phyloP scores from a whole-genome alignment of 2,797 vertebrate species.

The Aldrovandia affinis region DNA sequence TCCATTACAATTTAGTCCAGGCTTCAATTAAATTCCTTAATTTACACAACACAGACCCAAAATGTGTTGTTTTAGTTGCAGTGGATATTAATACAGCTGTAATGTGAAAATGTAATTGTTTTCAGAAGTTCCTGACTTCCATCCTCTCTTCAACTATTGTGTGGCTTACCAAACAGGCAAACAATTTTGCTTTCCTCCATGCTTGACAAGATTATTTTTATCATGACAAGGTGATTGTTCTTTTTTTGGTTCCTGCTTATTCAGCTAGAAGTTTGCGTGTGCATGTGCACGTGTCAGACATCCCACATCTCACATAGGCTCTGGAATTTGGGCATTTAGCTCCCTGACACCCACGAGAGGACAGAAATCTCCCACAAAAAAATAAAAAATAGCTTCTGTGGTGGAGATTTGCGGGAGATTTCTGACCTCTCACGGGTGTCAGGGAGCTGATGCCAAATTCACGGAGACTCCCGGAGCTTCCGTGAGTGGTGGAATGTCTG shows the following conservation, averaged over 20 bases:
- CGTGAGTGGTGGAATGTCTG: not conserved
- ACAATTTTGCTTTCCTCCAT: not conserved
- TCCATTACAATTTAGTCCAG: not conserved
- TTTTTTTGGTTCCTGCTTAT: not conserved
- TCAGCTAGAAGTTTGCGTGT: not conserved
- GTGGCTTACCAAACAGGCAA: not conserved
- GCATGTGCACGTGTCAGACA: not conserved
- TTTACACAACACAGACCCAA: not conserved
- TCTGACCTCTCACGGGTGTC: no score
- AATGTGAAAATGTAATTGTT: not conserved
- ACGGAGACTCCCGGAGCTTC: no score
- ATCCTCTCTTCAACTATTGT: not conserved
- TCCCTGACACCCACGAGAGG: no score
- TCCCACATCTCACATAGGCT: no score
- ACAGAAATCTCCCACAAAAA: no score
- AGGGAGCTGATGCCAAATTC: no score
- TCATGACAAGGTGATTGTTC: not conserved
- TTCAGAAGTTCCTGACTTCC: not conserved
- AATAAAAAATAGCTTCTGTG: no score
- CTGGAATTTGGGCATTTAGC: no score
- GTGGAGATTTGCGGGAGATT: no score
- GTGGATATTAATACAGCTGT: not conserved
- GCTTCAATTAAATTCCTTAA: not conserved
- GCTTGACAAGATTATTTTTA: not conserved
- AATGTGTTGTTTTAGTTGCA: not conserved